phyloP scores from a whole-genome alignment of 30 jellyfish, hydroid and myxozoan genomes.

The Cassiopea andromeda region DNA sequence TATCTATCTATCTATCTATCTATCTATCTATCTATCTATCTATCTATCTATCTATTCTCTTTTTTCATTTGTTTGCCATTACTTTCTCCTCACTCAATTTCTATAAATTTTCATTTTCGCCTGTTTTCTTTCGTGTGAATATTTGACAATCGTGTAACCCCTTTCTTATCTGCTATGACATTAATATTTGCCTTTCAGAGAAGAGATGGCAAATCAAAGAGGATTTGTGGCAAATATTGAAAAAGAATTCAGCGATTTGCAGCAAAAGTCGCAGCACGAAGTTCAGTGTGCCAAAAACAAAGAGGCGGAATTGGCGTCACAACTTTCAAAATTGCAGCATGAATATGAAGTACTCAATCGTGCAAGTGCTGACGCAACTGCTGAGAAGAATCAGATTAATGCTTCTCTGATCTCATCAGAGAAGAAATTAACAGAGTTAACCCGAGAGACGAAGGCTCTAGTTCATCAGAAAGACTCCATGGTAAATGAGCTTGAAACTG shows the following conservation, averaged over 20 bases:
- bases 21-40: too few species aligned
- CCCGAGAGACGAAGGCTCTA: conserved; percentile 53
- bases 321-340: conserved; percentile 41
- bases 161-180: neutral
- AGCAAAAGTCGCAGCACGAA: conserved; percentile 65
- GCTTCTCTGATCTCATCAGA: conserved; percentile 13
- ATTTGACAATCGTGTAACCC: too few species aligned
- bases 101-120: too few species aligned
- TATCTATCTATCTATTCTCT: too few species aligned
- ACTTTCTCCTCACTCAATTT: too few species aligned
- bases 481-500: conserved; percentile 63
- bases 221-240: conserved; percentile 45
- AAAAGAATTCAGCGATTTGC: conserved; percentile 34
- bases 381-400: conserved; percentile 30
- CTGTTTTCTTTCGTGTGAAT: too few species aligned
- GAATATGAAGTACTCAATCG: conserved; percentile 16
- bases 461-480: conserved; percentile 68
- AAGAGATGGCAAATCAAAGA: conserved; percentile 69
- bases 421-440: conserved; percentile 44
- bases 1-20: too few species aligned
- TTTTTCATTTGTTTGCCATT: too few species aligned
- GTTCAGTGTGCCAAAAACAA: conserved; percentile 51
- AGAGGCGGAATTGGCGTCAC: conserved; percentile 35
- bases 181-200: conserved; percentile 10
- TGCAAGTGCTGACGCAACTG: conserved; percentile 4